Base-by-base conservation (phyloP, 1,140 invertebrate species). In the Sitobion miscanthi region DNA sequence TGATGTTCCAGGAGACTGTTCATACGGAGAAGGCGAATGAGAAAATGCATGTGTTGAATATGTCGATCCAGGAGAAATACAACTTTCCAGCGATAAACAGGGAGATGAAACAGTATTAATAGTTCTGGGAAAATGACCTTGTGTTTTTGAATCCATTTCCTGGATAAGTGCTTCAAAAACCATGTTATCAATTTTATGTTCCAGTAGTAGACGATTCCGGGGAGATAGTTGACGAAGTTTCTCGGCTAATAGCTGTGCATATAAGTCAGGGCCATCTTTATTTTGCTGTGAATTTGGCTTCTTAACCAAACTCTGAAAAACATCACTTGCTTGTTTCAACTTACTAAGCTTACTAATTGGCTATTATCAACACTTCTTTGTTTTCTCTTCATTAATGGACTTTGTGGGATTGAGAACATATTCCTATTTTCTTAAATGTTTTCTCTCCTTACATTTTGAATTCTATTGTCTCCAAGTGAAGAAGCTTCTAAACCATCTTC, bases 301-400 rank as follows among this genome's bases (percentile, higher is more conserved):
- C 47, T 35, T 35, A 38, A 89, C 47, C 47, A 89, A 89, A 49
- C 47, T 52, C 47, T 57, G 47, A 17, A 83, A n/a, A 94, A 95
- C 85, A 93, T 95, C 91, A 95, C 95, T 94, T 95, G 95, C 83
- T 95, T 95, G 88, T 96, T 94, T 94, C 93, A 89, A 83, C 7
- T 83, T 38, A 42, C 42, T 83, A n/a, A n/a, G 82, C 6, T 83
- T 83, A 83, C 38, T 25, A 83, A 25, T 83, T 83, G 82, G 82
- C 82, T 83, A 83, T 4, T 82, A 82, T 83, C 82, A 83, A 83
- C 82, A 83, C 38, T 83, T 42, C 7, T 83, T 2, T 83, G 82
- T 83, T 83, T 83, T 83, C 38, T 83, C 35, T 83, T 83, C 82
- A 83, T 83, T 42, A 2, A 2, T 38, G 82, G 35, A 42, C 20